Evolutionary conservation across 2,797 vertebrate species (phyloP), one percentile per base, ranked within the genome.

Genomic region (Carduelis carduelis): DNA sequence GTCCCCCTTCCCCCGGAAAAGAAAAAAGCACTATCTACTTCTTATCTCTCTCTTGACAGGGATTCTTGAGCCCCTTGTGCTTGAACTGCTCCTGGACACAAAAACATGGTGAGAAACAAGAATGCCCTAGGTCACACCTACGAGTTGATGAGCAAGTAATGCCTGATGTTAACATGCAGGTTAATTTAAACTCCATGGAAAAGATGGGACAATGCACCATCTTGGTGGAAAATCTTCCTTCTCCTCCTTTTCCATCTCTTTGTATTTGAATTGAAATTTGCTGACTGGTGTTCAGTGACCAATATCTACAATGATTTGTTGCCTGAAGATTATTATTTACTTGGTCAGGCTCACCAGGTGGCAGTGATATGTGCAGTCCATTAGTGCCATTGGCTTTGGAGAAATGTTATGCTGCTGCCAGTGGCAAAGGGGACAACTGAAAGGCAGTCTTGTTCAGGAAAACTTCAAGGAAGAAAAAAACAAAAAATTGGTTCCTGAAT

Each of bases 401-500:
- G 26, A 80, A 66, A 44, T 12, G 11, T n/a, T 34, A 12, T 19
- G 8, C 13, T 91, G 28, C 46, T 89, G 35, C 30, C 21, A 35
- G 24, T 32, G 10, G 32, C 21, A 87, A 63, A 57, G 14, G 6
- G 6, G 23, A 57, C 35, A 70, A 19, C 22, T 91, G 3, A 39
- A 64, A 23, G 6, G 8, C 8, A 34, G 15, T 50, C 53, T 76
- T 59, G 2, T 3, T 77, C 18, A 47, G 19, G 18, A 76, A 72
- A 60, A 61, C 3, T 47, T 5, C 23, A 76, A 79, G 27, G 10
- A 72, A 53, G 4, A 37, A 44, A 3, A 1, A 5, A 61, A 21
- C 2, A 28, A 69, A 23, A 3, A 0, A 0, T 13, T 30, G 6
- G 3, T 3, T 68, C 3, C 24, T 17, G 2, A 68, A 72, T 50